A percentile compares a stretch with the other conserved stretches of the same genome.
Conservation (phyloP, 2,888 invertebrate species). For the Altica lythri region DNA sequence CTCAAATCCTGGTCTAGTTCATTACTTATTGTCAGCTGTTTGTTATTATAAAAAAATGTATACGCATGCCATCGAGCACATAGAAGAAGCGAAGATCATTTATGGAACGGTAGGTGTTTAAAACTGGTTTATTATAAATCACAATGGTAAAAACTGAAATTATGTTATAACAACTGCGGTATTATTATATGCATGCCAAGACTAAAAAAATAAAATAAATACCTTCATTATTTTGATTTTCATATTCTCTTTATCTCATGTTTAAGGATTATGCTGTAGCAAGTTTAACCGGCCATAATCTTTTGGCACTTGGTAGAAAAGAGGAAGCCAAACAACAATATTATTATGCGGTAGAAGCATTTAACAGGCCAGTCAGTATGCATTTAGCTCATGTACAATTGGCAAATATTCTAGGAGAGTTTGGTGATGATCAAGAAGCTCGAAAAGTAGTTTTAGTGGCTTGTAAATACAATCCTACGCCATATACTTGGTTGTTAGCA, state of each 20-base stretch:
- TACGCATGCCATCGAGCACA: slow-evolving; percentile 49
- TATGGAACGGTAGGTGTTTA: slow-evolving; percentile 45
- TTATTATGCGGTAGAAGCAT: slow-evolving; percentile 46
- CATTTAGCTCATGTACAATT: slow-evolving; percentile 51
- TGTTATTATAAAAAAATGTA: slow-evolving; percentile 49
- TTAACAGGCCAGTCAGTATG: slow-evolving; percentile 48
- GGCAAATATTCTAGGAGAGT: slow-evolving; percentile 43
- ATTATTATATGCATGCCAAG: no score
- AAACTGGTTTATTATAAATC: no score
- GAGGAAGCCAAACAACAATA: slow-evolving; percentile 48
- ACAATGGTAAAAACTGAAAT: no score
- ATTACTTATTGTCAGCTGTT: slow-evolving; percentile 52
- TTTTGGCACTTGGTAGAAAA: slow-evolving; percentile 40
- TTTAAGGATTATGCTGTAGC: slow-evolving; percentile 49
- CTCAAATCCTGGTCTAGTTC: slow-evolving; percentile 44
- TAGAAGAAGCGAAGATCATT: slow-evolving; percentile 46
- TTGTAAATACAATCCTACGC: slow-evolving; percentile 51
- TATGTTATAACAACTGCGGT: no score
- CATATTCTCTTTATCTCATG: slow-evolving; percentile 3
- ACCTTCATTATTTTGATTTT: no score
- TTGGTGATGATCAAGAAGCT: slow-evolving; percentile 47
- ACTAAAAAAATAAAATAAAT: no score
- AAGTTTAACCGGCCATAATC: slow-evolving; percentile 50
- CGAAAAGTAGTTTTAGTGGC: slow-evolving; percentile 49
- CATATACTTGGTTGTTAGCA: slow-evolving; percentile 51